Evolutionary conservation across 2,797 vertebrate genomes (phyloP).

Genomic region (Galagoides demidoff): DNA sequence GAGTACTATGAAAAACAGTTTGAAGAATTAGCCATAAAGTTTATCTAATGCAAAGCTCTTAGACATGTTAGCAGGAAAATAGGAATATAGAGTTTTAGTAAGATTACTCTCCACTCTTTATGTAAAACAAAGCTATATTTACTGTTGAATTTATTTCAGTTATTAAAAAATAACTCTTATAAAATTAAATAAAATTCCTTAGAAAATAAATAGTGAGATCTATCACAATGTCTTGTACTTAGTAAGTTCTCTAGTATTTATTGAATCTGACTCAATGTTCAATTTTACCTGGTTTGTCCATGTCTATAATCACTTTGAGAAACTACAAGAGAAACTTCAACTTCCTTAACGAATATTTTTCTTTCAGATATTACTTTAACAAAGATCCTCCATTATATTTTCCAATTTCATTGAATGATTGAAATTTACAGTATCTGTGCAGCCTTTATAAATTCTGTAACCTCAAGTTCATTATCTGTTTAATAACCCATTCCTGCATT

Average conservation of each 20-base stretch:
- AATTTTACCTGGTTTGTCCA: neutral
- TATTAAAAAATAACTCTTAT: neutral
- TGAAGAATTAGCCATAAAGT: neutral
- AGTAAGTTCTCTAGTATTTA: neutral
- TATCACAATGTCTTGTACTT: neutral
- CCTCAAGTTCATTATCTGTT: neutral
- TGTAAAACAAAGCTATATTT: neutral
- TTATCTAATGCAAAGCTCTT: neutral
- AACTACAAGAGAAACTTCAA: neutral
- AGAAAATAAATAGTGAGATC: neutral
- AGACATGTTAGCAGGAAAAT: neutral
- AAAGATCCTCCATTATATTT: constrained; percentile 1
- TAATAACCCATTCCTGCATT: neutral
- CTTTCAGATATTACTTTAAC: neutral
- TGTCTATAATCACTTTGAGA: neutral
- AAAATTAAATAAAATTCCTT: neutral
- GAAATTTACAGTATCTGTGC: neutral
- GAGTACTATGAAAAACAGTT: neutral
- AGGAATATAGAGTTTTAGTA: neutral
- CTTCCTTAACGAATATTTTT: neutral
- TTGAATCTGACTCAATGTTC: neutral
- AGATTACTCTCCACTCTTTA: neutral
- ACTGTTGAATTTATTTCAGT: neutral
- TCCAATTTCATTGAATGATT: neutral
- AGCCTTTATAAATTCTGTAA: neutral